Base-by-base conservation (phyloP, 1,140 invertebrate species). In the Trichoplusia ni region DNA sequence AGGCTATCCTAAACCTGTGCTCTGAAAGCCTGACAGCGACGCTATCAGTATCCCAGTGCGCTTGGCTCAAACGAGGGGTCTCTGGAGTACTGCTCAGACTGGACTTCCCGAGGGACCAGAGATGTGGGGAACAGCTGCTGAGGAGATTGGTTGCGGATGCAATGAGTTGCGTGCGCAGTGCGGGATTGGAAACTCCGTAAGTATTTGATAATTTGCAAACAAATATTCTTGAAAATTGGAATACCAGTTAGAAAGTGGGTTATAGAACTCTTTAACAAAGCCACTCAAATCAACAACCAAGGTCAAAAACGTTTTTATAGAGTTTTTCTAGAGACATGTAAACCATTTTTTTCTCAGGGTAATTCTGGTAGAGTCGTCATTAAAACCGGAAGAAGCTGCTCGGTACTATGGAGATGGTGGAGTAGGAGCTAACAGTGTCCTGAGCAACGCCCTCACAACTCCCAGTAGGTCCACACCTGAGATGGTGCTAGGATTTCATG, bases 1-100 rank as follows among this genome's bases (percentile, higher is more conserved):
- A 82, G 14, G 74, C 84, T 0, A 0, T 86, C n/a, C 11, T 88
- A 4, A 82, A 90, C 64, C 63, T 86, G 0, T 90, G 87, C 63
- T 86, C 81, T 0, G 77, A 83, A 23, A 60, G 58, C 11, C 42
- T 83, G 0, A 47, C 33, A 8, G 77, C 77, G 0, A 75, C 77
- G 9, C 51, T 88, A 29, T 73, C 77, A n/a, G 59, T 68, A 23
- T 69, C 73, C 6, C 79, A 81, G 47, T 88, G 85, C 53, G 56
- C 66, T n/a, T 90, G 87, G 85, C 18, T 87, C 11, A 73, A 78
- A 8, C 69, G 80, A 25, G 85, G 84, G n/a, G 58, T 78, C 0
- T 33, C 73, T 4, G 87, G 87, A 14, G 37, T 90, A 2, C 62
- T 88, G 3, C 56, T 88, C 1, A 75, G 66, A n/a, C 77, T 77